Conservation (phyloP, 2,888 invertebrate genomes). For the Portevinia maculata region DNA sequence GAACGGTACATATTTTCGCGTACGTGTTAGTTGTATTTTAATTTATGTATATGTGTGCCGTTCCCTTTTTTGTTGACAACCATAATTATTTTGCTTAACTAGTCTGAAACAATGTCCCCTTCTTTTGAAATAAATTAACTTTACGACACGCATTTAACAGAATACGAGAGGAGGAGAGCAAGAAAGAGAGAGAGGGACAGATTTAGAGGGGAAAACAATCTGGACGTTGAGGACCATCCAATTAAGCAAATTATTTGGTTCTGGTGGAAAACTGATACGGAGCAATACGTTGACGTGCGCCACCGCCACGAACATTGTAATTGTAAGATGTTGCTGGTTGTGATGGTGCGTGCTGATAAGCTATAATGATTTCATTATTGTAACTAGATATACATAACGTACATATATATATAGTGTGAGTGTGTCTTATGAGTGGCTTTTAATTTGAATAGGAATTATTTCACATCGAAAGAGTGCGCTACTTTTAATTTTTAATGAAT, state of each 20-base stretch:
- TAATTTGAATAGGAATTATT: not conserved
- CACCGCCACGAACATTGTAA: slow-evolving; percentile 75
- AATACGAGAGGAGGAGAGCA: too few species aligned
- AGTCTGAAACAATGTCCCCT: not conserved
- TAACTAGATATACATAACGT: not conserved
- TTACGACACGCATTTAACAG: not conserved
- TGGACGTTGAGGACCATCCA: too few species aligned
- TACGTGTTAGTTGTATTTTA: slow-evolving; percentile 43
- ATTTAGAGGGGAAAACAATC: too few species aligned
- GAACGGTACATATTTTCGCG: slow-evolving; percentile 29
- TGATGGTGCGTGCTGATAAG: slow-evolving; percentile 48
- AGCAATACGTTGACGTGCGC: slow-evolving; percentile 79
- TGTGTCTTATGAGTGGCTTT: not conserved
- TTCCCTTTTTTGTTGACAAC: not conserved
- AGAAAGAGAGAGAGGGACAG: too few species aligned
- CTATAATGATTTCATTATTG: slow-evolving; percentile 48
- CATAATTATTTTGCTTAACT: slow-evolving; percentile 14
- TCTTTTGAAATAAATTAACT: not conserved
- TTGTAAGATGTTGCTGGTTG: slow-evolving; percentile 51
- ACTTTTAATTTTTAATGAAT: slow-evolving; percentile 6
- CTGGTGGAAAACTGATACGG: slow-evolving; percentile 80
- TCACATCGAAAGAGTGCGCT: not conserved
- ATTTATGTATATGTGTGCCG: not conserved
- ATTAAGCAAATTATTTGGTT: slow-evolving; percentile 43
- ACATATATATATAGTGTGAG: too few species aligned